A percentile compares a stretch with the other conserved stretches of the same genome.
Conservation (phyloP, 2,113 vertebrate species). For the Pionites leucogaster region DNA sequence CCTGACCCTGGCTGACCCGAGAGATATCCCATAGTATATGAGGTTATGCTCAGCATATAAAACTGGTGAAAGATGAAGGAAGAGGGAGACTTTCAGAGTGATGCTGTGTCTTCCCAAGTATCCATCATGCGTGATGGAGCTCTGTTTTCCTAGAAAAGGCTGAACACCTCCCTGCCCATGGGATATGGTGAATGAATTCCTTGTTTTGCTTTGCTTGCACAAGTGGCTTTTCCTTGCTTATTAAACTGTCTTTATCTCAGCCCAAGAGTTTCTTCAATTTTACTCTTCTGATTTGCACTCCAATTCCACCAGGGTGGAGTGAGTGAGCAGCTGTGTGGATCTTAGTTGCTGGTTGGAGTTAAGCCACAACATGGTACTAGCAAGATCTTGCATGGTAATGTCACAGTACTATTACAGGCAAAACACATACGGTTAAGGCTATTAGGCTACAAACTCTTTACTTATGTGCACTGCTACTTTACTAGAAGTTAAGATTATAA, state of each 20-base stretch:
- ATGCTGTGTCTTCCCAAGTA: not conserved
- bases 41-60: rapidly evolving
- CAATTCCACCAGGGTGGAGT: not conserved
- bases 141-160: rapidly evolving
- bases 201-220: not conserved
- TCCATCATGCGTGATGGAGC: rapidly evolving
- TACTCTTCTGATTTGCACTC: not conserved
- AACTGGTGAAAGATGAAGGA: not conserved
- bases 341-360: not conserved
- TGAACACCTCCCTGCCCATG: not conserved
- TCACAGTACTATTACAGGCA: not conserved
- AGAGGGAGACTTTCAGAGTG: not conserved
- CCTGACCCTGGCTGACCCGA: not conserved
- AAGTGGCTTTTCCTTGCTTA: not conserved
- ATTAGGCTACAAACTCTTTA: not conserved
- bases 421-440: not conserved
- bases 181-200: not conserved
- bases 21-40: not conserved
- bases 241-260: not conserved
- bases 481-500: not conserved
- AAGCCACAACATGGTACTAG: not conserved
- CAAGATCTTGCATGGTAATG: not conserved
- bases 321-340: not conserved
- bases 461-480: not conserved
- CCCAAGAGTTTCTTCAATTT: not conserved